A percentile compares a stretch with the other conserved stretches of the same genome.
Conservation (phyloP, 2,797 vertebrate species). For the Lophura swinhoii region DNA sequence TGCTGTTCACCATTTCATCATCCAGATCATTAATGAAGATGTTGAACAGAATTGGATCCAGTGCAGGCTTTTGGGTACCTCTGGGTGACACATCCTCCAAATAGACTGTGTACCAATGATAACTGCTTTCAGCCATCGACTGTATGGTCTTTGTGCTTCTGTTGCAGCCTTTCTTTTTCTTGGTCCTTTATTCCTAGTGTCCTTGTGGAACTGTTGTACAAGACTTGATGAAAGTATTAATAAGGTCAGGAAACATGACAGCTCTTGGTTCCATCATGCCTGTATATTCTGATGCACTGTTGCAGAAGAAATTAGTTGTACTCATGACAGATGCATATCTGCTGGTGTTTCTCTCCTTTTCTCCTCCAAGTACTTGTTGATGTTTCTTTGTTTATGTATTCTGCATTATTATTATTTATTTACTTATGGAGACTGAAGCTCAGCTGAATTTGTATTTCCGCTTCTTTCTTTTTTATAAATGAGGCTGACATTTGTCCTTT, state of each 20-base stretch:
- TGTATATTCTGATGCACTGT: background rate
- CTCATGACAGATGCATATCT: background rate
- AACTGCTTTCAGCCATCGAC: background rate
- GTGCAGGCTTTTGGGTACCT: background rate
- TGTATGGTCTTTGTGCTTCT: rapidly evolving
- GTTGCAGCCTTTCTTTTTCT: background rate
- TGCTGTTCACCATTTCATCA: background rate
- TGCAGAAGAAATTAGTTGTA: background rate
- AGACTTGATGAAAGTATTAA: background rate
- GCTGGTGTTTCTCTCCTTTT: background rate
- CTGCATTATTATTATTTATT: background rate
- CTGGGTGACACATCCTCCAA: background rate
- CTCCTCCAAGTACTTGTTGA: background rate
- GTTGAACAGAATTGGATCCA: background rate
- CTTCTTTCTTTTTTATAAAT: background rate
- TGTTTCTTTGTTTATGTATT: background rate
- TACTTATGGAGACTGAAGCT: background rate
- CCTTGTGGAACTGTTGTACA: background rate
- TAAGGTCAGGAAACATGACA: background rate
- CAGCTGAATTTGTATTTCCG: background rate
- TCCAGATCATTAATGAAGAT: background rate
- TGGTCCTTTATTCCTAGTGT: rapidly evolving
- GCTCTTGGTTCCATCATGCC: background rate
- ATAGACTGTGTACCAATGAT: background rate
- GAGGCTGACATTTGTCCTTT: rapidly evolving